Evolutionary conservation across 1,140 invertebrate species (phyloP).

Genomic region (Marisa cornuarietis): DNA sequence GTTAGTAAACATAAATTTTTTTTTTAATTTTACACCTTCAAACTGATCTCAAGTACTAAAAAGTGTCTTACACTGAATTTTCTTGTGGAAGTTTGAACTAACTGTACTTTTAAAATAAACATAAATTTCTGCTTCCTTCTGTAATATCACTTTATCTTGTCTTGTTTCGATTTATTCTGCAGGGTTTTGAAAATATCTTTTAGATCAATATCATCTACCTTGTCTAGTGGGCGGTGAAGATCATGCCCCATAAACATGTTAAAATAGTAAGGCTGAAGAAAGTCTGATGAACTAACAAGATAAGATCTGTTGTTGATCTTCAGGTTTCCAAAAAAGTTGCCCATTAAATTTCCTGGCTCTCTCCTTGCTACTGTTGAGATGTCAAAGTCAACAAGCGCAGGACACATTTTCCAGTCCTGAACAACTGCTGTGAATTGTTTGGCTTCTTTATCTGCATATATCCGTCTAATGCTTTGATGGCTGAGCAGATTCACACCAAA

Average conservation of each 20-base stretch:
- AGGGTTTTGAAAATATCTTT: neutral
- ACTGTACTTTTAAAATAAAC: too few relatives aligned
- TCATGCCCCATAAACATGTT: conserved; percentile 21
- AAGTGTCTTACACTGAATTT: too few relatives aligned
- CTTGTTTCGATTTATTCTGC: conserved; percentile 1
- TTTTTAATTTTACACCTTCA: too few relatives aligned
- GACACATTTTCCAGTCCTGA: conserved; percentile 22
- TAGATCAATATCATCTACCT: conserved; percentile 19
- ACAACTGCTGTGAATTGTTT: conserved; percentile 18
- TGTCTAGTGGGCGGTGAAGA: conserved; percentile 10
- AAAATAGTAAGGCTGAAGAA: conserved; percentile 19
- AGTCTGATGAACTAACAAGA: conserved; percentile 15
- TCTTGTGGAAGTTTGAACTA: too few relatives aligned
- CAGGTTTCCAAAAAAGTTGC: conserved; percentile 21
- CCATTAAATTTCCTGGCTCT: neutral
- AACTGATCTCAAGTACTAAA: too few relatives aligned
- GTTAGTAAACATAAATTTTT: too few relatives aligned
- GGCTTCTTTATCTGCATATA: conserved; percentile 14
- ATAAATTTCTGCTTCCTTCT: neutral
- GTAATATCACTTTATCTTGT: neutral
- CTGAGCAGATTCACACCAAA: conserved; percentile 14
- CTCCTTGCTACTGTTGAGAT: neutral
- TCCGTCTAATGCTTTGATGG: conserved; percentile 14
- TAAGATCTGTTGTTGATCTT: conserved; percentile 10
- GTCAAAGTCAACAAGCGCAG: conserved; percentile 5